Evolutionary conservation across 1,140 invertebrate species (phyloP), one percentile per base, ranked within the genome.

Genomic region (Neelides sp.): DNA sequence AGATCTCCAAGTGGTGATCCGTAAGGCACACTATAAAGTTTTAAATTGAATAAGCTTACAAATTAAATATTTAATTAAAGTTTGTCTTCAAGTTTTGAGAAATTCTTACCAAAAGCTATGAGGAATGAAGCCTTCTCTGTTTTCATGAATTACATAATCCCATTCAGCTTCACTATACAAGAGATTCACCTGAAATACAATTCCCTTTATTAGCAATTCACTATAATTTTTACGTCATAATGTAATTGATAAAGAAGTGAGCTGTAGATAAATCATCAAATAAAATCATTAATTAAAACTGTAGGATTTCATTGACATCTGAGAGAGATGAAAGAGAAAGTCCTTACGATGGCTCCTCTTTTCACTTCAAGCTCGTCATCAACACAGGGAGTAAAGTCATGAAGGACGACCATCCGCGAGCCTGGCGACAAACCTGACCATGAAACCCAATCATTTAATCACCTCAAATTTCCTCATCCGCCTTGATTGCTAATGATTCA

Each of bases 141-240:
- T 83, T 40, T 87, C 83, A 1, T 85, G 80, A 64, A 93, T 90
- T 0, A 94, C 87, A 71, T 94, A 94, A 1, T 92, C 85, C 91
- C 91, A 95, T 63, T 94, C 91, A 65, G 94, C 93, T 66, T 95
- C 90, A 61, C 88, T 73, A 66, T 95, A 95, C 47, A 95, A 68
- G 46, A 93, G 80, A 70, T 91, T 88, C 61, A 91, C 78, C 74
- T 84, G 65, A 13, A 68, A 61, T 54, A 8, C 50, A 45, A 56
- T 23, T 27, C n/a, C n/a, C 24, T 46, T 36, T 7, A 27, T n/a
- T 19, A 17, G 17, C 15, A 10, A 15, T 27, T 44, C 26, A 44
- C 19, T 44, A 44, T 8, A 44, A 44, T 5, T 12, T 13, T 12
- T 13, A 24, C 8, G 26, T n/a, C n/a, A n/a, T n/a, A n/a, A n/a